Conservation (phyloP, 2,113 vertebrate species). For the Andinoacara biseriatus region DNA sequence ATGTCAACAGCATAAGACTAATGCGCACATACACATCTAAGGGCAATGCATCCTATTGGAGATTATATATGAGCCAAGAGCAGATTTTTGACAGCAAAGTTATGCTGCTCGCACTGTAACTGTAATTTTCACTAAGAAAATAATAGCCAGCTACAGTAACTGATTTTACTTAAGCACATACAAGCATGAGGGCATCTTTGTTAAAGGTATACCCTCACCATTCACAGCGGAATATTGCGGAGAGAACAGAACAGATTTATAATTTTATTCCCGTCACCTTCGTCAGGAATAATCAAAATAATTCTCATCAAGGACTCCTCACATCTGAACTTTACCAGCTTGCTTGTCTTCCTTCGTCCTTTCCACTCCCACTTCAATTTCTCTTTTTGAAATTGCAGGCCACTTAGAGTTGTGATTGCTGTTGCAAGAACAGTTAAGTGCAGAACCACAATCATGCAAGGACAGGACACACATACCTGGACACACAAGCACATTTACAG, state of each 20-base stretch:
- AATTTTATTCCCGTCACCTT: slow-evolving; percentile 21
- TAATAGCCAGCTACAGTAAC: slow-evolving; percentile 8
- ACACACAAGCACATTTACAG: neutral
- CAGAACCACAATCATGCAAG: slow-evolving; percentile 36
- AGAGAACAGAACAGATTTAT: slow-evolving; percentile 43
- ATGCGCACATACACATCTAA: slow-evolving; percentile 10
- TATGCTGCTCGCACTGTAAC: slow-evolving; percentile 21
- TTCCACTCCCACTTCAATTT: slow-evolving; percentile 33
- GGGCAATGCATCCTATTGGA: slow-evolving; percentile 6
- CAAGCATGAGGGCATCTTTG: neutral
- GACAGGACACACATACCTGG: neutral
- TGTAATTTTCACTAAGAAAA: slow-evolving; percentile 16
- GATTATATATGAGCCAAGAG: slow-evolving; percentile 52
- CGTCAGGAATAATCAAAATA: slow-evolving; percentile 53
- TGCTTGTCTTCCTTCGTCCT: slow-evolving; percentile 17
- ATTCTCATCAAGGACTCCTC: slow-evolving; percentile 42
- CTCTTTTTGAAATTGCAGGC: slow-evolving; percentile 46
- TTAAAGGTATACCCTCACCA: slow-evolving; percentile 4
- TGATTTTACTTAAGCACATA: neutral
- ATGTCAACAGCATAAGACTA: slow-evolving; percentile 18
- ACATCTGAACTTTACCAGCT: slow-evolving; percentile 27
- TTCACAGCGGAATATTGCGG: slow-evolving; percentile 4
- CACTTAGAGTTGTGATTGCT: slow-evolving; percentile 61
- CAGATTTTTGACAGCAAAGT: slow-evolving; percentile 42
- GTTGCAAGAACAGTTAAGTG: slow-evolving; percentile 48